A percentile compares a stretch with the other conserved stretches of the same genome.
Conservation (phyloP, 1,140 invertebrate species). For the Aricia agestis region DNA sequence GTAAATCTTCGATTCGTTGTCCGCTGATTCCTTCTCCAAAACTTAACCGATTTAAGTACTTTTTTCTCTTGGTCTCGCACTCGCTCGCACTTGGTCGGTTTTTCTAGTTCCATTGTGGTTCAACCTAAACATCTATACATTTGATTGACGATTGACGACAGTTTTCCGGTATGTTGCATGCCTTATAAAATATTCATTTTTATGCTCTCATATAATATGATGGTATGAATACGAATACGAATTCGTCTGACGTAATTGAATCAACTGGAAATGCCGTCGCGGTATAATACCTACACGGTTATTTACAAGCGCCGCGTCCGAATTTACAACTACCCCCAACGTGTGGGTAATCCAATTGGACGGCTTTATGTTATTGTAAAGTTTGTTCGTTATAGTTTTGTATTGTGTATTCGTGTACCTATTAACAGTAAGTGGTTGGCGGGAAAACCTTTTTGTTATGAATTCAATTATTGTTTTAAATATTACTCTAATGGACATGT, state of each 20-base stretch:
- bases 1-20: no score
- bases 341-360: background rate
- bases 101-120: no score
- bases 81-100: no score
- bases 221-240: background rate
- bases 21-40: no score
- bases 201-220: no score
- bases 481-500: background rate
- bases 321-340: background rate
- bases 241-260: background rate
- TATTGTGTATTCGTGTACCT: background rate
- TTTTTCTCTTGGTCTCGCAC: no score
- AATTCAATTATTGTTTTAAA: background rate
- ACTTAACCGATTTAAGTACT: no score
- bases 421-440: background rate
- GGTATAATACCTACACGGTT: background rate
- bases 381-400: background rate
- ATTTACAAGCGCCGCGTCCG: background rate
- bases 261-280: background rate
- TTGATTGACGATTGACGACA: no score
- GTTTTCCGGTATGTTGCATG: no score
- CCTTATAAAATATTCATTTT: no score
- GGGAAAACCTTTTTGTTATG: background rate
- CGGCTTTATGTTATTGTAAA: background rate
- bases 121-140: no score